Evolutionary conservation across 2,797 vertebrate species (phyloP), one percentile per base, ranked within the genome.

Genomic region (Jordanella pulchra): DNA sequence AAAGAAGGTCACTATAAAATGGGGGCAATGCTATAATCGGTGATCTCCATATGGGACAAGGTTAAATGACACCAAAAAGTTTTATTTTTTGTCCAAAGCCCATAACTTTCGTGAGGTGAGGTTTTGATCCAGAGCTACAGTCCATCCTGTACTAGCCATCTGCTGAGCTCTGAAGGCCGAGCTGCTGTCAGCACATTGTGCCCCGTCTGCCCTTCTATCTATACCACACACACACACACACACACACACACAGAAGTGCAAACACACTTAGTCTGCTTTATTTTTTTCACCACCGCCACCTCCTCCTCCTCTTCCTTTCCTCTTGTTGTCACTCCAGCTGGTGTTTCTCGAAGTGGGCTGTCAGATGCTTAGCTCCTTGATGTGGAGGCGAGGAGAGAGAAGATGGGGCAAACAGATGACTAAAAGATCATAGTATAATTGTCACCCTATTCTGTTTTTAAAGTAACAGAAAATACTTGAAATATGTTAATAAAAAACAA

Each of bases 361-460:
- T 91, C 87, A 87, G 81, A 83, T 80, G 84, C 80, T 80, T 77
- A 76, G 82, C 80, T 86, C 79, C 75, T 73, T 54, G 65, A 71
- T 86, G 87, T 58, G 83, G 70, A 86, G 82, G 80, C 51, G 85
- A 90, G 84, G 71, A 85, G 86, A 65, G 87, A 80, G 80, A 78
- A 90, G 85, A 78, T 15, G 79, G 72, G 75, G 66, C 45, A 65
- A 80, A 75, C 21, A 50, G 45, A 92, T 93, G 89, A 93, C 93
- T 91, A 90, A 91, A 92, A 92, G 89, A 93, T 92, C 87, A 91
- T 85, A 91, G 85, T 56, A 77, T 61, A 66, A 80, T 76, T 72
- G 75, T 90, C 85, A 65, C 54, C 77, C 77, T 80, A 68, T 80
- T 85, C 74, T 75, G 67, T 81, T 81, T 72, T 73, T 77, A 65